A percentile compares a stretch with the other conserved stretches of the same genome.
These are phyloP conservation scores for Sciurus vulgaris DNA, from an alignment of 2,797 vertebrate genomes.

Conservation along the genomic window DNA sequence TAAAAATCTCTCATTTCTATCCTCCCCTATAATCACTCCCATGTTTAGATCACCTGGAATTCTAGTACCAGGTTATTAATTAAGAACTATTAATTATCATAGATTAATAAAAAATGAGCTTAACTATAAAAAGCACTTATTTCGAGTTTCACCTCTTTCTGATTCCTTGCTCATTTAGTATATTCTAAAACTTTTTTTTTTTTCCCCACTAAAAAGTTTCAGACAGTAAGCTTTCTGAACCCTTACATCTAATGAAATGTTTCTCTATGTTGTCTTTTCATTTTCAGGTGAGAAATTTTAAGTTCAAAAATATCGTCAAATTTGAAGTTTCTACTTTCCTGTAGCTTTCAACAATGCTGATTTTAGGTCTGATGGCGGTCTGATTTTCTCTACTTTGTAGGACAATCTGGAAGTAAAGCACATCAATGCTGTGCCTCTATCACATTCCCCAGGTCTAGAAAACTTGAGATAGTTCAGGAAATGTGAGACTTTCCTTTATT, in stretches of 20 bases:
- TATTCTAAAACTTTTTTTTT: neutral
- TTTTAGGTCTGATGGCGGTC: neutral
- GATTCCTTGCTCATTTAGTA: neutral
- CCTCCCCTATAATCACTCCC: neutral
- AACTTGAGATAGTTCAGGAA: neutral
- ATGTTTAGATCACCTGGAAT: neutral
- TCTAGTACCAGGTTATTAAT: neutral
- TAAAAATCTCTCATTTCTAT: slow-evolving; percentile 19
- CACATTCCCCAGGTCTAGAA: neutral
- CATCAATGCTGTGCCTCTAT: neutral
- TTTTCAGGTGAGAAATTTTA: neutral
- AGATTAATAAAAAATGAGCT: neutral
- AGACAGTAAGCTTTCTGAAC: neutral
- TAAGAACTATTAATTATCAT: neutral
- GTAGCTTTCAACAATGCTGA: neutral
- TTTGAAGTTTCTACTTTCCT: neutral
- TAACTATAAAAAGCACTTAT: neutral
- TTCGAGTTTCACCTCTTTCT: neutral
- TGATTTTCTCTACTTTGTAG: slow-evolving; percentile 2
- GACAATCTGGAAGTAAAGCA: neutral
- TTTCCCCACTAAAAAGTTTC: neutral
- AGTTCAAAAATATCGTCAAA: slow-evolving; percentile 6
- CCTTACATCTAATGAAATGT: neutral
- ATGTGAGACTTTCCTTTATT: neutral
- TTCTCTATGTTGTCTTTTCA: neutral